Evolutionary conservation across 2,797 vertebrate species (phyloP).

Genomic region (Sarcophilus harrisii): DNA sequence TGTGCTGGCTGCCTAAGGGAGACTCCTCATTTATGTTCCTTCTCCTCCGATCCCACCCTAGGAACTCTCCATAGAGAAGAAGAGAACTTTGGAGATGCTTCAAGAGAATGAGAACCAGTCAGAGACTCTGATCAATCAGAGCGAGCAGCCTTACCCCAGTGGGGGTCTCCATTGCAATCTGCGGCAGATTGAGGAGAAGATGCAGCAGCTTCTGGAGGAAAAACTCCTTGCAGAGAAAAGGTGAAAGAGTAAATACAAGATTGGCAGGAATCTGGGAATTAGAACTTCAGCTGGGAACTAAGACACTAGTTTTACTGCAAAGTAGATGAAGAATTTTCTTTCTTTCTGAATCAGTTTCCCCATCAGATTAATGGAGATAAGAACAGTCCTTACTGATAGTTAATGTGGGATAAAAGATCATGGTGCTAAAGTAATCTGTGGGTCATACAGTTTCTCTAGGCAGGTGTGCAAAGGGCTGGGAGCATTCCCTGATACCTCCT

Average conservation of each 20-base stretch:
- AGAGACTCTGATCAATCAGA: slow-evolving; percentile 72
- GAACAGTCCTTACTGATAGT: background rate
- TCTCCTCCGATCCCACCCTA: slow-evolving; percentile 72
- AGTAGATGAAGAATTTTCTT: slow-evolving; percentile 1
- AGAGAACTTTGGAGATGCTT: slow-evolving; percentile 91
- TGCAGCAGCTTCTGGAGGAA: slow-evolving; percentile 93
- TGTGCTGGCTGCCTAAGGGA: background rate
- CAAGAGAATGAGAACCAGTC: slow-evolving; percentile 86
- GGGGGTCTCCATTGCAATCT: slow-evolving; percentile 91
- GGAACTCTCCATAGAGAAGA: slow-evolving; percentile 96
- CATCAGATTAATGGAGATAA: background rate
- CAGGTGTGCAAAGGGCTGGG: background rate
- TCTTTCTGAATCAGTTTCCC: slow-evolving; percentile 35
- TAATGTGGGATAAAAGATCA: background rate
- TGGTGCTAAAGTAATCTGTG: background rate
- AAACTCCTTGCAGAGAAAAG: slow-evolving; percentile 93
- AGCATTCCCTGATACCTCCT: background rate
- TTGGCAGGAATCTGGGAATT: background rate
- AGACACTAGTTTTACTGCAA: background rate
- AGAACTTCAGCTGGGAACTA: background rate
- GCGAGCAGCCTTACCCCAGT: slow-evolving; percentile 76
- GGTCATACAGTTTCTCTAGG: background rate
- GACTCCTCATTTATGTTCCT: background rate
- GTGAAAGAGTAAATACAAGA: slow-evolving; percentile 81
- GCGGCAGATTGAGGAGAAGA: slow-evolving; percentile 93